Percentiles rank a stretch among this genome's conserved stretches.
These are phyloP conservation scores for Rotaria magnacalcarata DNA, from an alignment of 2,888 invertebrate species.

Conservation along the genomic window DNA sequence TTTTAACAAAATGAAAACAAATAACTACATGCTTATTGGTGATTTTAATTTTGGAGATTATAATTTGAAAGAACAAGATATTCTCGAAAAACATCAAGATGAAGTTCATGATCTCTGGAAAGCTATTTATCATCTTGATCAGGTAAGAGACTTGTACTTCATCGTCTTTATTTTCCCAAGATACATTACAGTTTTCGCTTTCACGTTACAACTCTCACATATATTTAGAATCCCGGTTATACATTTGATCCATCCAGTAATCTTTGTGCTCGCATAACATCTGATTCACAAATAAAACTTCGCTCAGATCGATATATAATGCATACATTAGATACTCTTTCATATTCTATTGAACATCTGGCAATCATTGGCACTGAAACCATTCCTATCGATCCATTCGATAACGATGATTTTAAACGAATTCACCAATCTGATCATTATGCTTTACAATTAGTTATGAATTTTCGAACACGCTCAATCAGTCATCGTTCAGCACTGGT, in stretches of 20 bases:
- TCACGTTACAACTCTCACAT: too few species aligned
- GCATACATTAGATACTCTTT: background rate
- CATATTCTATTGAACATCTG: background rate
- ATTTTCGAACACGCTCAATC: background rate
- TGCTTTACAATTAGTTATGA: conserved; percentile 12
- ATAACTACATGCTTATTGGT: conserved; percentile 37
- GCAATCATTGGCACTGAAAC: background rate
- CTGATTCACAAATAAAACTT: background rate
- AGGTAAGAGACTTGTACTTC: background rate
- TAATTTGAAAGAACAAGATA: conserved; percentile 18
- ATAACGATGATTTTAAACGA: background rate
- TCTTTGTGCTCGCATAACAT: conserved; percentile 40
- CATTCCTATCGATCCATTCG: background rate
- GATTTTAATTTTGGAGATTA: conserved; percentile 43
- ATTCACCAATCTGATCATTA: conserved; percentile 44
- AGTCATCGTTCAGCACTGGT: background rate
- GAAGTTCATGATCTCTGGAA: background rate
- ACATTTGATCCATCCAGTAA: conserved; percentile 42
- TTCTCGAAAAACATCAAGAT: too few species aligned
- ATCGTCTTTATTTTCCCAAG: too few species aligned
- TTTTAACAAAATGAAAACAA: background rate
- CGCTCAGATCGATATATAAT: conserved; percentile 40
- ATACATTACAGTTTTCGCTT: too few species aligned
- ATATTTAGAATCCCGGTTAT: conserved; percentile 34
- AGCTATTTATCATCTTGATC: background rate